Conservation (phyloP, 1,140 invertebrate species). For the Glomeris maerens region DNA sequence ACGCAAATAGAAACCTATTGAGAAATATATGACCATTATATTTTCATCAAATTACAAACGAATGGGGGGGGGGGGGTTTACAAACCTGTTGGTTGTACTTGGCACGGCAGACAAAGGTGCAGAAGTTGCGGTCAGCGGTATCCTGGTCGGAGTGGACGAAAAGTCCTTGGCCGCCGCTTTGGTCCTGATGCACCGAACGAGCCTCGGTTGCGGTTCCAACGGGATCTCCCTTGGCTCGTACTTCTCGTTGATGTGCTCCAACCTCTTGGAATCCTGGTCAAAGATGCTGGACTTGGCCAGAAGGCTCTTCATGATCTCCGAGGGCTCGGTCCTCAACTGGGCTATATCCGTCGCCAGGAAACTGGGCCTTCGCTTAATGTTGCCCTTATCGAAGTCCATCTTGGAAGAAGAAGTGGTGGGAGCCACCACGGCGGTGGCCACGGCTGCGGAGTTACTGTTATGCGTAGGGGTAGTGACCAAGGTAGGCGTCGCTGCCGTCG, state of each 20-base stretch:
- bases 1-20: too few relatives aligned
- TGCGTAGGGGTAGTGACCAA: too few relatives aligned
- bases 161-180: conserved; percentile 32
- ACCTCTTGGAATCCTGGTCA: conserved; percentile 82
- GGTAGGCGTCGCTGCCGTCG: conserved; percentile 16
- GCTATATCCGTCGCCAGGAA: conserved; percentile 13
- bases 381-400: conserved; percentile 40
- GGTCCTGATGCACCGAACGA: conserved; percentile 22
- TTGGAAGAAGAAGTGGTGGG: conserved; percentile 33
- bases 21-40: too few relatives aligned
- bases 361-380: conserved; percentile 31
- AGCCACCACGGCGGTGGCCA: conserved; percentile 38
- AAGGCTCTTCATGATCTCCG: conserved; percentile 83
- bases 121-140: conserved; percentile 10
- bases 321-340: conserved; percentile 44
- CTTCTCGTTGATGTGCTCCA: conserved; percentile 75
- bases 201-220: conserved; percentile 10
- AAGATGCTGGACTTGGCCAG: conserved; percentile 84
- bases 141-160: conserved; percentile 13
- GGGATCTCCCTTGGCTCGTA: conserved; percentile 50
- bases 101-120: too few relatives aligned
- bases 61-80: too few relatives aligned
- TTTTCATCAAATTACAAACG: too few relatives aligned
- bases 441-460: too few relatives aligned
- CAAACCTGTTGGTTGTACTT: too few relatives aligned